These are phyloP conservation scores for Chionis minor DNA, from an alignment of 2,113 vertebrate genomes.

Conservation along the genomic window DNA sequence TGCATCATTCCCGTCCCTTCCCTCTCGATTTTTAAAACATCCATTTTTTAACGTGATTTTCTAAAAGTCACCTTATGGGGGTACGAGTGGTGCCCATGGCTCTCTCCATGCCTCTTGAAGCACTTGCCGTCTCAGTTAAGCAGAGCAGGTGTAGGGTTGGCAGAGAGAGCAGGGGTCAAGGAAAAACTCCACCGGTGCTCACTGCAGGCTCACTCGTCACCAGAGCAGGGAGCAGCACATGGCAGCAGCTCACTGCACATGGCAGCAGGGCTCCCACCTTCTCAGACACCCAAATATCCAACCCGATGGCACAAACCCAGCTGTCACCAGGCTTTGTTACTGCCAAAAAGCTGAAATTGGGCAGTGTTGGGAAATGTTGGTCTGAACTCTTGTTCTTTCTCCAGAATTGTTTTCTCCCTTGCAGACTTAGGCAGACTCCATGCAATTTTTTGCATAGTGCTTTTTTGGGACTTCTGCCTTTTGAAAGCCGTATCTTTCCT, in stretches of 20 bases:
- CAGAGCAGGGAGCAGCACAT: too few relatives aligned
- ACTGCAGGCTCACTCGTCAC: background rate
- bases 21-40: background rate
- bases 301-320: background rate
- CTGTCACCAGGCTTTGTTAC: background rate
- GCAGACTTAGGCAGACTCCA: background rate
- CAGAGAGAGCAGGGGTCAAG: background rate
- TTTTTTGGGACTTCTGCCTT: background rate
- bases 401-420: background rate
- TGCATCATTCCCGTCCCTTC: background rate
- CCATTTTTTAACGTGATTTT: background rate
- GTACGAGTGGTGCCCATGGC: fast-evolving
- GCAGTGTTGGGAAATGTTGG: background rate
- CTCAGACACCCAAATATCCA: background rate
- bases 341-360: background rate
- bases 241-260: too few relatives aligned
- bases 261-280: background rate
- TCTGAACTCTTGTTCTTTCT: background rate
- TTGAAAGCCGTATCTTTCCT: background rate
- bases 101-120: background rate
- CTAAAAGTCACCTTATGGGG: background rate
- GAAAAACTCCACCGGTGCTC: background rate
- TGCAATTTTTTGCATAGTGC: background rate
- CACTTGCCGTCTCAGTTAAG: background rate
- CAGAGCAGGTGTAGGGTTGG: background rate